Evolutionary conservation across 2,113 vertebrate genomes (phyloP).

Genomic region (Microcebus griseorufus): DNA sequence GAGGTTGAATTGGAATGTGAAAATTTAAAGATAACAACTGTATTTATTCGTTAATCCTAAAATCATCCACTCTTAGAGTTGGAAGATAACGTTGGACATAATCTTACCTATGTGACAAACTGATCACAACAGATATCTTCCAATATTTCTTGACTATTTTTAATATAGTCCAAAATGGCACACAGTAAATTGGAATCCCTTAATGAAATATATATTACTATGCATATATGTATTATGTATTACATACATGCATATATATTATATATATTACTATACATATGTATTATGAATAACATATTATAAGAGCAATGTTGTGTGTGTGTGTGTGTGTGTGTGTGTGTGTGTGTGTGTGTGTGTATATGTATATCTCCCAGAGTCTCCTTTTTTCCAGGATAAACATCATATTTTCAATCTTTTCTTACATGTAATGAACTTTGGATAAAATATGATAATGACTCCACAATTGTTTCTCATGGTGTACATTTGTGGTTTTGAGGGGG

Average conservation of each 20-base stretch:
- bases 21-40: neutral
- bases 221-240: neutral
- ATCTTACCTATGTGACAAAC: neutral
- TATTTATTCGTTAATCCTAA: neutral
- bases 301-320: neutral
- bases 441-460: neutral
- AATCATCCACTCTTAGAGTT: neutral
- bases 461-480: neutral
- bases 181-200: neutral
- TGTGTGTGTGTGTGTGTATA: neutral
- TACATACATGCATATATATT: neutral
- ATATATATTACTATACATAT: neutral
- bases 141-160: neutral
- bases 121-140: neutral
- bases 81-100: neutral
- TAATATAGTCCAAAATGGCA: neutral
- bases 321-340: neutral
- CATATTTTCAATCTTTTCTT: neutral
- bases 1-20: neutral
- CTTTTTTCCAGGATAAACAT: neutral
- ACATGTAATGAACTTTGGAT: neutral
- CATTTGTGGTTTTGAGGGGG: neutral
- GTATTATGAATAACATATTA: too few species aligned
- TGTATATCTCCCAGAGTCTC: neutral
- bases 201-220: neutral